Percentiles rank a stretch among this genome's conserved stretches.
These are phyloP conservation scores for Nephrotoma appendiculata DNA, from an alignment of 2,888 invertebrate species.

Conservation along the genomic window DNA sequence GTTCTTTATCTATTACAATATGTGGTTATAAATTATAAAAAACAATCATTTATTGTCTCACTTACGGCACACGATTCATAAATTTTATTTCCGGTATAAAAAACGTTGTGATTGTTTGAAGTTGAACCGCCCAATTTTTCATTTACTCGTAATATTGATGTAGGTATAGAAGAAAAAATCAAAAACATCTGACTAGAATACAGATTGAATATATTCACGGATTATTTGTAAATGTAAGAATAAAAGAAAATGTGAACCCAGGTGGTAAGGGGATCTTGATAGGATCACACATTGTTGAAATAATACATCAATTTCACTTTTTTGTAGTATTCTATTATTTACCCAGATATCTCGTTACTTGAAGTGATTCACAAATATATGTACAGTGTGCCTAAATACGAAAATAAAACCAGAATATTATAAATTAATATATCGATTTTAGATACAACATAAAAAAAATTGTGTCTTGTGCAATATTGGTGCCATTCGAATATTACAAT, in stretches of 20 bases:
- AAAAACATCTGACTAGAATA: not conserved
- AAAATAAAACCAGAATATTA: not conserved
- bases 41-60: not conserved
- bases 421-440: not conserved
- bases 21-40: not conserved
- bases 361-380: not conserved
- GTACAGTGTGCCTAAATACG: not conserved
- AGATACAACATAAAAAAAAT: not conserved
- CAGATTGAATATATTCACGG: not conserved
- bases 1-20: not conserved
- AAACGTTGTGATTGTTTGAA: not conserved
- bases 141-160: not conserved
- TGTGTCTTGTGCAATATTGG: not conserved
- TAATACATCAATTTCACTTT: not conserved
- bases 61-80: not conserved
- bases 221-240: not conserved
- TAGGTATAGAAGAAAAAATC: not conserved
- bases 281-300: not conserved
- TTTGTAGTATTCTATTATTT: not conserved
- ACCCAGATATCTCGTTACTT: not conserved
- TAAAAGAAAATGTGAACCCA: not conserved
- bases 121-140: not conserved
- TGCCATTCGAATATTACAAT: not conserved
- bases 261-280: not conserved
- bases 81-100: not conserved